Base-by-base conservation (phyloP, 2,888 invertebrate genomes). In the Spisula subtruncata region DNA sequence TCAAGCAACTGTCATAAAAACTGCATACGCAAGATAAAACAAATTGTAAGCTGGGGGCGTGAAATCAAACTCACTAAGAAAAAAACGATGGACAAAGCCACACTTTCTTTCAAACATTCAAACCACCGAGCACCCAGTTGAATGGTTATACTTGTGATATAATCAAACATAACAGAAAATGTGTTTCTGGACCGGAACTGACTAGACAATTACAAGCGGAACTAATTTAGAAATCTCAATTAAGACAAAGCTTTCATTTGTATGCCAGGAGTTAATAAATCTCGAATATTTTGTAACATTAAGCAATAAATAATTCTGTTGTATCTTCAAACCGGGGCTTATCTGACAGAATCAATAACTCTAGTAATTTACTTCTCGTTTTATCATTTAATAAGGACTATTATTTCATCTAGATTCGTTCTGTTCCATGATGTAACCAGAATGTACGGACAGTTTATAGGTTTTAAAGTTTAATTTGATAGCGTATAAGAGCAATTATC, bases 271-370 rank as follows among this genome's bases (percentile, higher is more conserved):
- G 0, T 25, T n/a, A 66, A 66, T 66, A 66, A 25, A 66, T 66
- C 60, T 25, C n/a, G 5, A n/a, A 25, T 25, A 25, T 66, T 66
- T 66, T 66, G 60, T 66, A 25, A 66, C 25, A 6, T 66, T 25
- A 25, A 0, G 60, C 60, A 0, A 25, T 66, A 66, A 66, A 66
- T 66, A 25, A 66, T 66, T 25, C 25, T 25, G 25, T 25, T n/a
- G 10, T 66, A 66, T 66, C 60, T 66, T 6, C 25, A 10, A 66
- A 66, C 25, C 60, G 25, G 20, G 60, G 25, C 60, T n/a, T 66
- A 25, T n/a, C 60, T 66, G 60, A 66, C 60, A 66, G 60, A 66
- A 66, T 66, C 60, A 66, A 66, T 66, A n/a, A 66, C 25, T 66
- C n/a, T 25, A 66, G 25, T 25, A 5, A 66, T 66, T 66, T 66